A percentile compares a stretch with the other conserved stretches of the same genome.
These are phyloP conservation scores for Thereuonema tuberculata DNA, from an alignment of 1,140 invertebrate genomes.

Conservation along the genomic window DNA sequence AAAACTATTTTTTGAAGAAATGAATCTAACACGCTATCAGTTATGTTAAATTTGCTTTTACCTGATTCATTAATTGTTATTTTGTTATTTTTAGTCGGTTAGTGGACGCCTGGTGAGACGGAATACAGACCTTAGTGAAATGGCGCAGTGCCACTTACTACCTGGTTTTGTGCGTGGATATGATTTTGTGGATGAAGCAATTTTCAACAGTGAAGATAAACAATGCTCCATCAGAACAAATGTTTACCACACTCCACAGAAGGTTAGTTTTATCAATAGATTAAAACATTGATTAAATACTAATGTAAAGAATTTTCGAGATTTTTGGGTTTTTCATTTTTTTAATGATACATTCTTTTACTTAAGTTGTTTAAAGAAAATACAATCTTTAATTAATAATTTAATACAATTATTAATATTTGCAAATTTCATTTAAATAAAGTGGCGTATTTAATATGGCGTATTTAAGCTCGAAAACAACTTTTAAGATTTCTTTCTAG, in stretches of 20 bases:
- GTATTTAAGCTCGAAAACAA: too few species aligned
- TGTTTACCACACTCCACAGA: slow-evolving; percentile 36
- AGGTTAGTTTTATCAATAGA: slow-evolving; percentile 33
- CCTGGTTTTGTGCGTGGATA: slow-evolving; percentile 21
- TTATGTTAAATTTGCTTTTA: background rate
- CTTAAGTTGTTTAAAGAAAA: background rate
- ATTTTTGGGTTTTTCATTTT: slow-evolving; percentile 26
- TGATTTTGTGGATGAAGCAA: slow-evolving; percentile 30
- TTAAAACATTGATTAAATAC: slow-evolving; percentile 37
- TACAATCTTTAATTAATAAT: slow-evolving; percentile 1
- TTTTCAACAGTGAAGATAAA: slow-evolving; percentile 34
- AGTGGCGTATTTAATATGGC: too few species aligned
- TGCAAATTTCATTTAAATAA: too few species aligned
- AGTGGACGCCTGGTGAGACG: background rate
- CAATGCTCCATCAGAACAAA: slow-evolving; percentile 44
- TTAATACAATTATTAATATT: background rate
- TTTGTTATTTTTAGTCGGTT: background rate
- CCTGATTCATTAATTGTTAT: background rate
- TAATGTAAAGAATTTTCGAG: too few species aligned
- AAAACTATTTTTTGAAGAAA: background rate
- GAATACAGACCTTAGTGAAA: background rate
- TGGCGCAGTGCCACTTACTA: background rate
- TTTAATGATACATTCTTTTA: background rate
- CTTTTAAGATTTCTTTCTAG: too few species aligned
- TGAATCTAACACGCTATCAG: too few species aligned